Conservation (phyloP, 2,888 invertebrate genomes). For the Barypeithes pellucidus region DNA sequence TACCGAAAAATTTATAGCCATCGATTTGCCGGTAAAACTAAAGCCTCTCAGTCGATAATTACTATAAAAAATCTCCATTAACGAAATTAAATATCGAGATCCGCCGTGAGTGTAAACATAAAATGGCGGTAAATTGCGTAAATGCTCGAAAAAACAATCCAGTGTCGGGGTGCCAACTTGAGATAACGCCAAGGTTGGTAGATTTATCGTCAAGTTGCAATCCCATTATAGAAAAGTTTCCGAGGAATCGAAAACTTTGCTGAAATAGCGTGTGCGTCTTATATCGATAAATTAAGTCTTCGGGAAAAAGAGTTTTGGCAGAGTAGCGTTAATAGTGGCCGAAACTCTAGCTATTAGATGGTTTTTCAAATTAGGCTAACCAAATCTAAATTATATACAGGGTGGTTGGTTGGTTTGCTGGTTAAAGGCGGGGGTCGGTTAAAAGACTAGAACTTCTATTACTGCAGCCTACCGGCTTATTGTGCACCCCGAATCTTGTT, state of each 20-base stretch:
- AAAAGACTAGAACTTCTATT: too few species aligned
- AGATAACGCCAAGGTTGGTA: slow-evolving; percentile 24
- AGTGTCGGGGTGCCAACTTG: slow-evolving; percentile 19
- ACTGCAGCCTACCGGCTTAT: too few species aligned
- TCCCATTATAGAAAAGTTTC: slow-evolving; percentile 8
- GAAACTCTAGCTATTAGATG: too few species aligned
- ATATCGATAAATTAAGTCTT: slow-evolving; percentile 16
- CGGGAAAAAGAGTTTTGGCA: slow-evolving; percentile 15
- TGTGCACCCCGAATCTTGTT: too few species aligned
- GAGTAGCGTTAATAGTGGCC: too few species aligned
- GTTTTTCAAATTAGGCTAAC: too few species aligned
- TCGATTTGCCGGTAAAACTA: slow-evolving; percentile 7
- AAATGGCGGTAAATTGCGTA: slow-evolving; percentile 26
- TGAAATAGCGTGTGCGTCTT: neutral
- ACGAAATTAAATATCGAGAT: slow-evolving; percentile 30
- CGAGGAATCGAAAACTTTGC: slow-evolving; percentile 4
- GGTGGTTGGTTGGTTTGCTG: too few species aligned
- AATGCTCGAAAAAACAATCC: slow-evolving; percentile 20
- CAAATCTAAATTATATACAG: too few species aligned
- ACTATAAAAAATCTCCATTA: slow-evolving; percentile 19
- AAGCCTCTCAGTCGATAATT: neutral
- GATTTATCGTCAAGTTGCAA: slow-evolving; percentile 25
- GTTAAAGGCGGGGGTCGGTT: too few species aligned
- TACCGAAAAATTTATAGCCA: slow-evolving; percentile 11
- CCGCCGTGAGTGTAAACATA: slow-evolving; percentile 5